phyloP scores from a whole-genome alignment of 1,140 invertebrate species.

The Drosophila kikkawai region DNA sequence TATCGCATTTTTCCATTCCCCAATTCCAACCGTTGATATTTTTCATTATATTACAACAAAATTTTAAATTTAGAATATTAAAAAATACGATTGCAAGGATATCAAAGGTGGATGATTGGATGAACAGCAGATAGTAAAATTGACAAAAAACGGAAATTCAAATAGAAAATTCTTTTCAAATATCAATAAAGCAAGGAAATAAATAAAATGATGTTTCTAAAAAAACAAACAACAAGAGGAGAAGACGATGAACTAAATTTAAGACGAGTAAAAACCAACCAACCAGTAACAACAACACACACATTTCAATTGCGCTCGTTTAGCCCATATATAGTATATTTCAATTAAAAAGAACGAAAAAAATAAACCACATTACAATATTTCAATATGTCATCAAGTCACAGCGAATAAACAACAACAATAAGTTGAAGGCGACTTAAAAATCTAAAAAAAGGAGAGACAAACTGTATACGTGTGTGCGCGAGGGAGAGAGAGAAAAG shows the following conservation, averaged over 20 bases:
- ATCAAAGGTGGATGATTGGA: constrained; percentile 11
- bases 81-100: constrained; percentile 39
- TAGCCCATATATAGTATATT: constrained; percentile 56
- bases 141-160: constrained; percentile 54
- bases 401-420: constrained; percentile 67
- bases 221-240: constrained; percentile 35
- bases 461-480: constrained; percentile 17
- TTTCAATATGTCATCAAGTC: constrained; percentile 65
- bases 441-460: constrained; percentile 26
- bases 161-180: constrained; percentile 81
- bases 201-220: constrained; percentile 60
- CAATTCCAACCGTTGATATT: not conserved
- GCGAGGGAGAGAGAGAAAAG: constrained; percentile 21
- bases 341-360: constrained; percentile 56
- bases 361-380: constrained; percentile 48
- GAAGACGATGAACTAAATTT: constrained; percentile 26
- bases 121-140: constrained; percentile 18
- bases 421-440: constrained; percentile 63
- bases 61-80: not conserved
- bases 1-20: not conserved
- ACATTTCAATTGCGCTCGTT: constrained; percentile 53
- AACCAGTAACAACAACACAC: constrained; percentile 36
- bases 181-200: constrained; percentile 78
- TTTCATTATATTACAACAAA: not conserved
- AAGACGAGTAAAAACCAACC: constrained; percentile 26